Percentiles rank a stretch among this genome's conserved stretches.
phyloP scores from a whole-genome alignment of 2,113 vertebrate genomes.

The Nymphicus hollandicus region DNA sequence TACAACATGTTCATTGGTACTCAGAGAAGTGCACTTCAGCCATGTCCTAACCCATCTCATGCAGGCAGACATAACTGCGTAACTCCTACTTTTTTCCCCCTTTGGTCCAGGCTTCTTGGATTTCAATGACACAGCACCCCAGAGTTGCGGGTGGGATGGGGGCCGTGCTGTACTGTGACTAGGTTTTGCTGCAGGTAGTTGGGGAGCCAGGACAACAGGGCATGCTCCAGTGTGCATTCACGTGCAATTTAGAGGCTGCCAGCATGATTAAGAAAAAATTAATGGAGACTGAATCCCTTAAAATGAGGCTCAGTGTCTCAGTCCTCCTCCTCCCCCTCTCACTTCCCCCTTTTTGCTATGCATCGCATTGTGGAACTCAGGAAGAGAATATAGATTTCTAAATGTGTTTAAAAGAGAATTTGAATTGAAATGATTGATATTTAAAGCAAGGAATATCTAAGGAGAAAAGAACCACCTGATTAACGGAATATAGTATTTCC shows the following conservation, averaged over 20 bases:
- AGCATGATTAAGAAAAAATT: neutral
- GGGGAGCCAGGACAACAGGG: neutral
- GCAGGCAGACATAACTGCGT: neutral
- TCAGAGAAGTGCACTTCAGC: neutral
- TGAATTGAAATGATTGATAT: neutral
- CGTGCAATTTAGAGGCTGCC: neutral
- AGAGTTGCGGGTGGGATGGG: neutral
- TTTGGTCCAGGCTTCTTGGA: neutral
- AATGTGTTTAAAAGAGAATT: neutral
- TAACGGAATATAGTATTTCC: neutral
- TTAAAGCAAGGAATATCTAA: neutral
- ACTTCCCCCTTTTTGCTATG: rapidly evolving
- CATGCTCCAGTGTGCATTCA: neutral
- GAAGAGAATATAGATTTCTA: neutral
- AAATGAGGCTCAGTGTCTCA: neutral
- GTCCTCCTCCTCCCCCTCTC: neutral
- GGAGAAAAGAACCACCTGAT: neutral
- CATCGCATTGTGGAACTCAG: neutral
- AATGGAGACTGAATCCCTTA: neutral
- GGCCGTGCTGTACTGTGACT: neutral
- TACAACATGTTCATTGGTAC: neutral
- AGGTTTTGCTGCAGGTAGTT: neutral
- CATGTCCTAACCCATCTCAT: neutral
- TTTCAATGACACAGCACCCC: neutral
- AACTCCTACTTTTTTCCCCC: neutral